These are phyloP conservation scores for Megaustenia siamemsis DNA, from an alignment of 2,888 invertebrate genomes.

Conservation along the genomic window DNA sequence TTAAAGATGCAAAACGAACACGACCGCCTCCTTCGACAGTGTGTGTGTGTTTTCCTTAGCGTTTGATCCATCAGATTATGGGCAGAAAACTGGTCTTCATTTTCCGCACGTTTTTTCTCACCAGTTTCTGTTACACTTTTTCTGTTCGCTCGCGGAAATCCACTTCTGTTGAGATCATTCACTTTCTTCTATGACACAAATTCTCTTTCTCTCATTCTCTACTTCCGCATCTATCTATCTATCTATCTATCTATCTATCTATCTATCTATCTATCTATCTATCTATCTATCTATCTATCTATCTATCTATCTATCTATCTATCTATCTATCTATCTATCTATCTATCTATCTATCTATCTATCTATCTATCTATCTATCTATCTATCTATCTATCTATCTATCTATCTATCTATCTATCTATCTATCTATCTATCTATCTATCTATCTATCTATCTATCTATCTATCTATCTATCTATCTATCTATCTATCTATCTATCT, in stretches of 20 bases:
- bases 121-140: no score
- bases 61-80: no score
- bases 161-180: no score
- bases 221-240: not conserved
- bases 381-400: not conserved
- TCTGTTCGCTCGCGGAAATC: no score
- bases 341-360: conserved; percentile 39
- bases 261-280: conserved; percentile 45
- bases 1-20: no score
- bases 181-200: no score
- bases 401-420: conserved; percentile 7
- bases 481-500: not conserved
- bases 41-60: no score
- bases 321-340: conserved; percentile 41
- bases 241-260: not conserved
- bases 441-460: not conserved
- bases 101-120: no score
- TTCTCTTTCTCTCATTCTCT: not conserved
- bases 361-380: conserved; percentile 19
- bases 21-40: no score
- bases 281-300: conserved; percentile 14
- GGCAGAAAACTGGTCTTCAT: no score
- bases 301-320: conserved; percentile 42
- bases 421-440: not conserved
- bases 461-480: not conserved